These are phyloP conservation scores for Brachyrhaphis roseni DNA, from an alignment of 2,797 vertebrate species.

Conservation along the genomic window DNA sequence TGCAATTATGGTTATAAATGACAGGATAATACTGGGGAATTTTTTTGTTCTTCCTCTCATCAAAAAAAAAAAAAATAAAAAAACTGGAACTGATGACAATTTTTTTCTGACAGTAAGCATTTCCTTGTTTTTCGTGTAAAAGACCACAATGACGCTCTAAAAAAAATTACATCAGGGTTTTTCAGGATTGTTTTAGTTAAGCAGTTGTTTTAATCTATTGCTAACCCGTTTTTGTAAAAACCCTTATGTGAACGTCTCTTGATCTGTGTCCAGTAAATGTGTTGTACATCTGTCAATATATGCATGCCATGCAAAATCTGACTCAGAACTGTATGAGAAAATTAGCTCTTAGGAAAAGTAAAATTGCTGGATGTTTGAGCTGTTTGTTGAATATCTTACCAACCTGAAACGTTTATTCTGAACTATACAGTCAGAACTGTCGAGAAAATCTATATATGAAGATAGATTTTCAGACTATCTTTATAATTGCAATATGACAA, in stretches of 20 bases:
- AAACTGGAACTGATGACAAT: not conserved
- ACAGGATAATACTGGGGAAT: not conserved
- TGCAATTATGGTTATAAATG: slow-evolving; percentile 6
- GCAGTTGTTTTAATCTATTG: not conserved
- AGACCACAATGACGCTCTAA: not conserved
- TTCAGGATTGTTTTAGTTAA: not conserved
- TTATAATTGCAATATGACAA: too few species aligned
- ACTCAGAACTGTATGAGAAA: not conserved
- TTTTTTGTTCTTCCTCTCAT: not conserved
- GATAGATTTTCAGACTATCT: too few species aligned
- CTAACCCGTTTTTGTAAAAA: not conserved
- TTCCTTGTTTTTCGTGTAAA: not conserved
- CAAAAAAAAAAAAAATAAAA: not conserved
- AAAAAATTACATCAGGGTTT: not conserved
- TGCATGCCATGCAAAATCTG: not conserved
- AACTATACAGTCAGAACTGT: not conserved
- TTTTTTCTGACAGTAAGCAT: not conserved
- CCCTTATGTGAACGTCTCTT: not conserved
- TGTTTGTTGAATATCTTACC: not conserved
- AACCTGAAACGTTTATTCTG: not conserved
- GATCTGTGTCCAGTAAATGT: not conserved
- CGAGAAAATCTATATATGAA: too few species aligned
- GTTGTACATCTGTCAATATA: not conserved
- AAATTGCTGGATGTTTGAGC: not conserved
- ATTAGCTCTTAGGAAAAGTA: not conserved